Percentiles rank a stretch among this genome's conserved stretches.
Evolutionary conservation across 2,797 vertebrate genomes (phyloP).

Genomic region (Oophaga sylvatica): DNA sequence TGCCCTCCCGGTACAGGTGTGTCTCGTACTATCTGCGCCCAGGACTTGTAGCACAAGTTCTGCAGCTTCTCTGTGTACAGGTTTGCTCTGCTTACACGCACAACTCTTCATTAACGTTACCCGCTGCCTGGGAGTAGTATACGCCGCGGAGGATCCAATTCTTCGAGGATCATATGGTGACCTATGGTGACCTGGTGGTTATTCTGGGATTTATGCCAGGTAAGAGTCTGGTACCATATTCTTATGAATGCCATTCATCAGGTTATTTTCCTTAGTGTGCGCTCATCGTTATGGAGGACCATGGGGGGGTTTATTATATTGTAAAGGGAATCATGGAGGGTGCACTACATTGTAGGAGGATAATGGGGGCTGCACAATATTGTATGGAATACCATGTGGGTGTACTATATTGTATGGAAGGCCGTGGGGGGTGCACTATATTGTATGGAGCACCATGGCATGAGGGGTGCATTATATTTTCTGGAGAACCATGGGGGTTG

Average conservation of each 20-base stretch:
- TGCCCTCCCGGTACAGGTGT: not conserved
- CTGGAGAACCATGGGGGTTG: no score
- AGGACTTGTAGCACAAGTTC: not conserved
- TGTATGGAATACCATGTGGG: no score
- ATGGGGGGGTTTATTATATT: not conserved
- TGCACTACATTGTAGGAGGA: not conserved
- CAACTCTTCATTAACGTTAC: not conserved
- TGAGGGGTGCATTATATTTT: no score
- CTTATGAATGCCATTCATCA: not conserved
- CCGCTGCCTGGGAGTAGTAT: not conserved
- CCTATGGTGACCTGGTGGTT: not conserved
- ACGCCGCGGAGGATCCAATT: not conserved
- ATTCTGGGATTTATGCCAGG: slow-evolving; percentile 6
- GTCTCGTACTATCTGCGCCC: not conserved
- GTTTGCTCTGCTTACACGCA: not conserved
- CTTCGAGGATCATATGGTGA: not conserved
- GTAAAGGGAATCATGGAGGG: no score
- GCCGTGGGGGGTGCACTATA: no score
- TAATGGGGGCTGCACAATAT: not conserved
- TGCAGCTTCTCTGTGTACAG: slow-evolving; percentile 16
- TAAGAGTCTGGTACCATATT: not conserved
- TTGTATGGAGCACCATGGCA: no score
- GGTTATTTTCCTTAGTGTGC: not conserved
- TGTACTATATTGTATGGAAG: no score
- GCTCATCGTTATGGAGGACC: not conserved